Evolutionary conservation across 2,888 invertebrate genomes (phyloP), one percentile per base, ranked within the genome.

Genomic region (Vesta saturnalis): DNA sequence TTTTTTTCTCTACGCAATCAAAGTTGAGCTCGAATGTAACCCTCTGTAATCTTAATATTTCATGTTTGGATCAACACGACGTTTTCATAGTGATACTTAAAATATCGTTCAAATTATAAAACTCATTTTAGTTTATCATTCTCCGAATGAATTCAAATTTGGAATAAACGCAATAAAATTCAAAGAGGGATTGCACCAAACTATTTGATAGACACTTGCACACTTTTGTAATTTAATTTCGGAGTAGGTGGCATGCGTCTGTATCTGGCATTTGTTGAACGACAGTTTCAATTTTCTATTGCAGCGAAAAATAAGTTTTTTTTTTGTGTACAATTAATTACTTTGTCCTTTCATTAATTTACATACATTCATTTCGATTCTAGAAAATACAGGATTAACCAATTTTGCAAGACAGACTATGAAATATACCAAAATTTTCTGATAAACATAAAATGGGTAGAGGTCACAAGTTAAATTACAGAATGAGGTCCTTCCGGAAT

Each of bases 11-110:
- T 70, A 74, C 74, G 76, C 80, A 80, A 80, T 80, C 79, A 78
- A 77, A 78, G 73, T 76, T 76, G 77, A 77, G 77, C 78, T 74
- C 73, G 69, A 75, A 72, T 77, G 73, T 76, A 76, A 77, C 77
- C 77, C 75, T 73, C 72, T 76, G 76, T 79, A 79, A 79, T 80
- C 78, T 77, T 77, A 78, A 79, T 79, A 78, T 78, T 79, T 78
- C 76, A 77, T 76, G 72, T 74, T 77, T 72, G 70, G 70, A 70
- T 70, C 61, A 68, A 59, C 60, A 55, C 57, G 69, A 55, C 55
- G 58, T 63, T 58, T 67, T 58, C 57, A 47, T 52, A 39, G 52
- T 16, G 46, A 49, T 55, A 60, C 65, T 69, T 69, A 65, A 69
- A 69, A 64, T 69, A 65, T 58, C 23, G 54, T 43, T 35, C 16